Evolutionary conservation across 2,113 vertebrate genomes (phyloP).

Genomic region (Sander lucioperca): DNA sequence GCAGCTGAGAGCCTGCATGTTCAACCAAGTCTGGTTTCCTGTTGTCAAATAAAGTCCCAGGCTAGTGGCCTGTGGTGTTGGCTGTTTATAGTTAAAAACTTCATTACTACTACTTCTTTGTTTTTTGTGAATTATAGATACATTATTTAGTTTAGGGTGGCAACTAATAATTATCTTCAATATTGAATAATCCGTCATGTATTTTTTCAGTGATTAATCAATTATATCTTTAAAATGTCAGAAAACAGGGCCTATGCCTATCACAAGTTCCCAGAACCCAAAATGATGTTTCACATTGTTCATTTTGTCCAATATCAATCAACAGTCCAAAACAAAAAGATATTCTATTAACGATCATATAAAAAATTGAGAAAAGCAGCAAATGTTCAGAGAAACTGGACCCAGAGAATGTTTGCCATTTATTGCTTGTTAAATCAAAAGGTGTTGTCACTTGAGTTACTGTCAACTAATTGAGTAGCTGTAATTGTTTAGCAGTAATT

Average conservation of each 20-base stretch:
- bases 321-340: not conserved
- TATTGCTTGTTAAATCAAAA: not conserved
- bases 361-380: not conserved
- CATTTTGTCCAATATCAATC: not conserved
- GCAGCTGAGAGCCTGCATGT: slow-evolving; percentile 36
- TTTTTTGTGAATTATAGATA: not conserved
- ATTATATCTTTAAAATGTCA: not conserved
- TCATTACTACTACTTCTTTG: not conserved
- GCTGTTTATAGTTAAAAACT: slow-evolving; percentile 5
- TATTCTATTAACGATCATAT: not conserved
- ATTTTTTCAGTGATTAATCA: not conserved
- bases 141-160: not conserved
- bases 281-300: not conserved
- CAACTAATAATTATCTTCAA: not conserved
- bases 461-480: no score
- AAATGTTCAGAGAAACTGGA: not conserved
- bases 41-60: slow-evolving; percentile 56
- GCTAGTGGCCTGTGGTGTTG: slow-evolving; percentile 27
- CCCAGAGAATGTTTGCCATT: not conserved
- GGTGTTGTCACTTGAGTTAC: no score
- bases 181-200: not conserved
- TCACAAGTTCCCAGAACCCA: not conserved
- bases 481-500: no score
- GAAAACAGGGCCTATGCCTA: not conserved
- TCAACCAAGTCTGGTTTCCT: slow-evolving; percentile 70